Evolutionary conservation across 2,113 vertebrate species (phyloP).

Genomic region (Aphyosemion australe): DNA sequence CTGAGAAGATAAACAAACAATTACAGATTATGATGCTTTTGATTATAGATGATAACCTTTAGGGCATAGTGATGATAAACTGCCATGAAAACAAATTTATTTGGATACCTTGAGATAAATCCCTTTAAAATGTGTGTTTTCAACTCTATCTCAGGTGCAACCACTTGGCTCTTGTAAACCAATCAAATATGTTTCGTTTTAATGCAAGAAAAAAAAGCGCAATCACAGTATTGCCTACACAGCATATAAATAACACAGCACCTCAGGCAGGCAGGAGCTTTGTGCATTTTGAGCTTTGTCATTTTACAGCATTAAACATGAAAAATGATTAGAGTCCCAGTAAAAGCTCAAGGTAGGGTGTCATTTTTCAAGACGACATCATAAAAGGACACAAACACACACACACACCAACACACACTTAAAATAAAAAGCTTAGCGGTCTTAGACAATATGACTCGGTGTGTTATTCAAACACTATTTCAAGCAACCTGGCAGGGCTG

Average conservation of each 20-base stretch:
- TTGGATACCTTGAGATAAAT: no score
- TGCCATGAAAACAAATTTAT: neutral
- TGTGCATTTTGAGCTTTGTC: neutral
- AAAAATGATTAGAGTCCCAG: neutral
- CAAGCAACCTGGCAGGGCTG: neutral
- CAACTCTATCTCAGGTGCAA: neutral
- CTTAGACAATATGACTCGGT: neutral
- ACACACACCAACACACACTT: neutral
- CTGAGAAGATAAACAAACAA: no score
- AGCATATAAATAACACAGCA: neutral
- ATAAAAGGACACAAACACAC: neutral
- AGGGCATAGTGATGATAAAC: neutral
- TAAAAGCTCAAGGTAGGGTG: neutral
- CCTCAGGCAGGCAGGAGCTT: neutral
- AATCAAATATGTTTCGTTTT: neutral
- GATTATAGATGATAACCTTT: no score
- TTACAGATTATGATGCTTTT: no score
- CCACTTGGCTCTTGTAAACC: neutral
- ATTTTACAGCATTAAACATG: neutral
- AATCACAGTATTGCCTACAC: neutral
- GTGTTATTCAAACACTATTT: conserved; percentile 6
- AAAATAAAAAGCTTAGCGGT: neutral
- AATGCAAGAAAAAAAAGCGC: neutral
- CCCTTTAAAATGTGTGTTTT: neutral
- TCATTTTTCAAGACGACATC: neutral